Base-by-base conservation (phyloP, 2,797 vertebrate genomes). In the Alectoris magna region DNA sequence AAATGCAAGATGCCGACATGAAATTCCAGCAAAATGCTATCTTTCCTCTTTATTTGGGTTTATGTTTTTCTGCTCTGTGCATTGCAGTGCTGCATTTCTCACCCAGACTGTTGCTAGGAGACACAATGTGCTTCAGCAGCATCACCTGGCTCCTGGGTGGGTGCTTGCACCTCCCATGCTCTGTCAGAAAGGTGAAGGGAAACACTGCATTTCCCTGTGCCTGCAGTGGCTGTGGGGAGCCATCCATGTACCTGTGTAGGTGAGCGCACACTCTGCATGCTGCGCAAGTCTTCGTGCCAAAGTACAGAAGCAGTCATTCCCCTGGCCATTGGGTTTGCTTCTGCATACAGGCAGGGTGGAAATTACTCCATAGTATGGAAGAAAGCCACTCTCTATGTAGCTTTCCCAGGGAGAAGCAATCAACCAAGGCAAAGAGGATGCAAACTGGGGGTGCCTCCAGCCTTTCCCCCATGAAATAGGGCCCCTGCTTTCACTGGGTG, bases 31-130 rank as follows among this genome's bases (percentile, higher is more conserved):
- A 36, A 49, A 93, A 75, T 6, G 39, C 56, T 51, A 16, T 62
- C 56, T 68, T n/a, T 51, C 46, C 27, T 56, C 43, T 43, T 18
- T 3, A 10, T 41, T 74, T 85, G 46, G 36, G 29, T 74, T 84
- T 74, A 38, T 62, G 19, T 58, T 66, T 62, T 51, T 51, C 41
- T 22, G 8, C 62, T 39, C 38, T 14, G 21, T 38, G 53, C 34
- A 14, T 34, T 36, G 11, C 11, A 24, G 41, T 9, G 34, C 49
- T 70, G 39, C 41, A n/a, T 39, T 58, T 92, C 51, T 59, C 83
- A 79, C 41, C 44, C 18, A 79, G 36, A 41, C 79, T 76, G 93
- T 90, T 91, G 88, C 88, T 88, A 88, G 67, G 93, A 93, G 88
- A 87, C 78, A 53, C 86, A 80, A 60, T 19, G 24, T 51, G 44